These are phyloP conservation scores for Luperina testacea DNA, from an alignment of 2,888 invertebrate species.

Conservation along the genomic window DNA sequence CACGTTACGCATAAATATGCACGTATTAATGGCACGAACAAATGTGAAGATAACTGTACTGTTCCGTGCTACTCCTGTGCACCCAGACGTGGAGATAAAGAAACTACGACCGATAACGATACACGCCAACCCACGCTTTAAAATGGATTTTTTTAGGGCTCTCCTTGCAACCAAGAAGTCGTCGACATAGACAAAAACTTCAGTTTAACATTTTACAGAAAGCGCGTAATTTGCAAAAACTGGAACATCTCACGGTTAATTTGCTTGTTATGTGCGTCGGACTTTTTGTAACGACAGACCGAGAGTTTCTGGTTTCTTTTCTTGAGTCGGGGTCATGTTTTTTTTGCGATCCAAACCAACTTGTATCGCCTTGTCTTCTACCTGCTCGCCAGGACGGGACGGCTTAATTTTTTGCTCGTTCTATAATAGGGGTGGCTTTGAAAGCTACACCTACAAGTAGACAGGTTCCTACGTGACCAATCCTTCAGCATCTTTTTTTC, in stretches of 20 bases:
- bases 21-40: conserved; percentile 85
- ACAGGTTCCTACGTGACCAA: conserved; percentile 55
- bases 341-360: conserved; percentile 69
- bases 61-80: conserved; percentile 78
- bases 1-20: conserved; percentile 89
- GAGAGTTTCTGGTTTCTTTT: conserved; percentile 72
- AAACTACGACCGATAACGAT: conserved; percentile 72
- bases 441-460: conserved; percentile 34
- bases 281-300: conserved; percentile 68
- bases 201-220: conserved; percentile 53
- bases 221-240: conserved; percentile 71
- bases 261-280: conserved; percentile 70
- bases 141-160: background rate
- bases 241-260: conserved; percentile 76
- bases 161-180: conserved; percentile 15
- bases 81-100: conserved; percentile 76
- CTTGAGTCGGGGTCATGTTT: conserved; percentile 66
- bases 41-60: conserved; percentile 86
- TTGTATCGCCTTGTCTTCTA: conserved; percentile 60
- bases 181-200: conserved; percentile 37
- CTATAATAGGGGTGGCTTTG: conserved; percentile 56
- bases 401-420: conserved; percentile 61
- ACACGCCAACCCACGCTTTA: conserved; percentile 37
- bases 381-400: conserved; percentile 59
- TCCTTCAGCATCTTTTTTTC: conserved; percentile 19